Percentiles rank a stretch among this genome's conserved stretches.
phyloP scores from a whole-genome alignment of 2,888 invertebrate genomes.

The Andrena hattorfiana region DNA sequence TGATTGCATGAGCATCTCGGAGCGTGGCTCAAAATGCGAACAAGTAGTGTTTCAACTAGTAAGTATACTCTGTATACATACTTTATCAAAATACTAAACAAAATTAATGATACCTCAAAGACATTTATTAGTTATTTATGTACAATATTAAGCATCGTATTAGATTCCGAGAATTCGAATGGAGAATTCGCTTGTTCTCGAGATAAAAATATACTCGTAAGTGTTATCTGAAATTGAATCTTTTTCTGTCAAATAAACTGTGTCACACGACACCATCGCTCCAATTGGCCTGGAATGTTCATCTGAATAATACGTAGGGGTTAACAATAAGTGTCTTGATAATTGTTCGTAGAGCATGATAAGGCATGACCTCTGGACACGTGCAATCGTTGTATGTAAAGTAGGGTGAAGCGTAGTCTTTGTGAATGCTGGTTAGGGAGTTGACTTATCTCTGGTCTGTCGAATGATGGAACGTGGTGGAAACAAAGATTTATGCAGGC shows the following conservation, averaged over 20 bases:
- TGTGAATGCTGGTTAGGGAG: slow-evolving; percentile 36
- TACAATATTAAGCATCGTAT: not conserved
- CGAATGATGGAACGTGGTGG: slow-evolving; percentile 46
- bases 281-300: not conserved
- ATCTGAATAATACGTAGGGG: slow-evolving; percentile 17
- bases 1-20: no score
- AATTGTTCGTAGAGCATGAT: slow-evolving; percentile 53
- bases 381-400: slow-evolving; percentile 45
- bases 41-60: no score
- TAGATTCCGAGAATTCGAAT: not conserved
- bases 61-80: no score
- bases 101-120: not conserved
- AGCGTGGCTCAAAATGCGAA: no score
- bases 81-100: no score
- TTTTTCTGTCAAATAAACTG: not conserved
- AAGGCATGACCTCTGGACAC: slow-evolving; percentile 51
- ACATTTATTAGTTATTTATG: not conserved
- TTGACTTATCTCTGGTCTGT: slow-evolving; percentile 60
- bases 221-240: slow-evolving; percentile 1
- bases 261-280: not conserved
- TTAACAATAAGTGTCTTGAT: slow-evolving; percentile 22
- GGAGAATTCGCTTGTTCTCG: not conserved
- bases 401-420: slow-evolving; percentile 40
- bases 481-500: slow-evolving; percentile 27
- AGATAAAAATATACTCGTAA: not conserved